Evolutionary conservation across 2,888 invertebrate species (phyloP).

Genomic region (Leptopterna dolabrata): DNA sequence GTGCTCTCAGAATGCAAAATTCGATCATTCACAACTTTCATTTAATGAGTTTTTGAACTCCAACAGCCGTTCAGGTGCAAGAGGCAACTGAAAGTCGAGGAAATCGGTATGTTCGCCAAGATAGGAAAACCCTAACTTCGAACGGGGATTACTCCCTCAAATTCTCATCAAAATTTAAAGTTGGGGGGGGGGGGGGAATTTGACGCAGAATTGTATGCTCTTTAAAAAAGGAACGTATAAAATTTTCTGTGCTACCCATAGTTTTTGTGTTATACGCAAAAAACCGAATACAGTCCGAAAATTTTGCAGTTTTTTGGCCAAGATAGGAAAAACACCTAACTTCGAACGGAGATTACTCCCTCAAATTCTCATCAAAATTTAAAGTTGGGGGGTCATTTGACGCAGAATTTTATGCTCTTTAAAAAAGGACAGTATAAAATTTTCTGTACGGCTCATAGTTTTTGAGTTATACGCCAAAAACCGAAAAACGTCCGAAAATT

Average conservation of each 20-base stretch:
- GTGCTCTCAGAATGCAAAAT: neutral
- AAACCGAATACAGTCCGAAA: neutral
- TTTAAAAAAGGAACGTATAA: neutral
- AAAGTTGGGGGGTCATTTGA: neutral
- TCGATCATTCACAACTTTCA: slow-evolving; percentile 5
- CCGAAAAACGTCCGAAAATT: neutral
- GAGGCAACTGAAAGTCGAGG: neutral
- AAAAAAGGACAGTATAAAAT: neutral
- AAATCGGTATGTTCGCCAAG: neutral
- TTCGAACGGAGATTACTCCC: neutral
- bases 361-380: neutral
- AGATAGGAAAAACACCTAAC: neutral
- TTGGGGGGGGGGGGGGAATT: neutral
- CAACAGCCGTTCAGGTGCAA: no score
- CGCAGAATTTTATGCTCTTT: neutral
- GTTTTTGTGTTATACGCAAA: neutral
- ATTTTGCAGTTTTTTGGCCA: slow-evolving; percentile 1
- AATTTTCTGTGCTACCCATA: neutral
- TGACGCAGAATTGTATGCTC: neutral
- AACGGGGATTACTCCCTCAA: neutral
- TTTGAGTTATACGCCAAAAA: neutral
- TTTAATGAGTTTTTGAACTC: neutral
- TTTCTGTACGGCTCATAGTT: neutral
- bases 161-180: neutral
- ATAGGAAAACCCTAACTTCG: neutral